Evolutionary conservation across 2,113 vertebrate species (phyloP), one percentile per base, ranked within the genome.

Genomic region (Erythrocercus mccallii): DNA sequence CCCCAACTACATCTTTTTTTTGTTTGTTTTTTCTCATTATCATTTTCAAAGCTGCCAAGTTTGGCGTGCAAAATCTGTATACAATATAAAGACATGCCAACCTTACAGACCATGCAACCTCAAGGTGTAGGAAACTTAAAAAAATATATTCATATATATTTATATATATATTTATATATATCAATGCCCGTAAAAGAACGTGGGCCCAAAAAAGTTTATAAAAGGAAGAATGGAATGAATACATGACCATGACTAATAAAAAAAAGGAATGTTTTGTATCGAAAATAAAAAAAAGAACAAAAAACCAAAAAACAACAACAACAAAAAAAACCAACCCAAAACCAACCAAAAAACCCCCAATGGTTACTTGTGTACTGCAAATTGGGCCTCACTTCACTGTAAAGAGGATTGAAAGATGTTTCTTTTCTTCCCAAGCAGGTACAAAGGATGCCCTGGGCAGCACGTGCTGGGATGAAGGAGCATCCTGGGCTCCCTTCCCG

Each of bases 21-120:
- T 66, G 28, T 53, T 51, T 78, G 9, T 40, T 38, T 62, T 79
- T 81, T 83, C 70, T 42, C 9, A 1, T 88, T 65, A 31, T 60
- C 38, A 5, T 90, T 85, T 83, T 85, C 97, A 95, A 95, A 98
- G 97, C 97, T 98, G 98, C 98, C 97, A 94, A 96, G 95, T 94
- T 78, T 95, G 97, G 97, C 97, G 96, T 98, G 98, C 98, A 98
- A 97, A 98, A 97, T 97, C 97, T 92, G 97, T 97, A 71, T 97
- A 97, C 96, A 93, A 95, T 96, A 97, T 88, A 97, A 97, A 98
- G 98, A 98, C 99, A 99, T 99, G 98, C 99, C 95, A 97, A 98
- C 98, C 97, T 93, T 94, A 97, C 94, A 94, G 97, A 98, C 97
- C 99, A 99, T 99, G 99, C 99, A 98, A 98, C 97, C 95, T 98